Evolutionary conservation across 2,888 invertebrate genomes (phyloP), one percentile per base, ranked within the genome.

Genomic region (Bembecia ichneumoniformis): DNA sequence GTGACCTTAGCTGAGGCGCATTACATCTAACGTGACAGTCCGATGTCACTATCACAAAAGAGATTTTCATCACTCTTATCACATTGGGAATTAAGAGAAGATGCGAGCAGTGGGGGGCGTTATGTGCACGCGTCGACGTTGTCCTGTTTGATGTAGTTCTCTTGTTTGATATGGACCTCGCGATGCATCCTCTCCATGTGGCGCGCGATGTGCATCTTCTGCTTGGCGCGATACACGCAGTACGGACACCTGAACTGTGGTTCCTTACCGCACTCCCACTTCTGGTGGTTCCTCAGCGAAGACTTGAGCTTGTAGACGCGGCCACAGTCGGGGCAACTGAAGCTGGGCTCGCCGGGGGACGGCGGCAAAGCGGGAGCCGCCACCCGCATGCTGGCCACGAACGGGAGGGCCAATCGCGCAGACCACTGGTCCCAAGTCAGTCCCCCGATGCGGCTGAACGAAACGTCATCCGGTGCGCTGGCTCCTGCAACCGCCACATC

Each of bases 251-350:
- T 92, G 77, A 94, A 94, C 77, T 93, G 93, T 15, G 94, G 94
- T 77, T 94, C 94, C 76, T 94, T 94, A 68, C 94, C 93, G 78
- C 94, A 94, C 80, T 94, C 94, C 94, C 94, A 94, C 77, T 94
- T 94, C 87, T 93, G 93, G 73, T 94, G 94, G 77, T 94, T 94
- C 55, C 94, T 89, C 65, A 94, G 83, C 53, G 95, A 95, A 61
- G 94, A 94, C 82, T 95, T 95, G 60, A 95, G 89, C 77, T 95
- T 95, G 86, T 96, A 96, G 56, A 93, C 91, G 59, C 95, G 90
- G 54, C 94, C 94, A 81, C 96, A 96, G 66, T 93, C 93, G 50
- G 93, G 91, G 79, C 94, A 94, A 52, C 91, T 90, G 89, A 93
- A 94, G 68, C 90, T 88, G 58, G 89, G 88, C 58, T 89, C 90